Percentiles rank a stretch among this genome's conserved stretches.
Evolutionary conservation across 2,888 invertebrate species (phyloP).

Genomic region (Meloe dianella): DNA sequence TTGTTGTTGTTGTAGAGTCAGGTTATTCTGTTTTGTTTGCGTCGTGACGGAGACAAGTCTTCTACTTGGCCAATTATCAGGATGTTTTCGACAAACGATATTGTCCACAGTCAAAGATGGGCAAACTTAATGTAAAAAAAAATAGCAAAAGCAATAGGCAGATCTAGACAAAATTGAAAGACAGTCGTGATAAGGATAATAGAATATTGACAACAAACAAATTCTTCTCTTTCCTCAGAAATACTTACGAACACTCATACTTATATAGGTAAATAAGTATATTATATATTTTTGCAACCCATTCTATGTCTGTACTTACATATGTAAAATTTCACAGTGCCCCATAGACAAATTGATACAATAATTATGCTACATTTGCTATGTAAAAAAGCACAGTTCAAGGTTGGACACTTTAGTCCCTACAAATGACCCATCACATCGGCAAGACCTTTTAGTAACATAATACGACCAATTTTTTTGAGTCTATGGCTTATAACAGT

Average conservation of each 20-base stretch:
- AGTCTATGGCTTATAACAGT: background rate
- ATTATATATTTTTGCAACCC: too few relatives aligned
- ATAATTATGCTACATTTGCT: background rate
- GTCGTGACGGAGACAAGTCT: constrained; percentile 5
- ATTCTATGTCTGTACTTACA: too few relatives aligned
- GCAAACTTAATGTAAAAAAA: background rate
- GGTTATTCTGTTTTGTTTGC: constrained; percentile 4
- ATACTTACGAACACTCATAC: background rate
- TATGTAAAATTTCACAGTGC: too few relatives aligned
- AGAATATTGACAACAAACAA: background rate
- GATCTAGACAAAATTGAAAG: background rate
- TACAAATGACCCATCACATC: constrained; percentile 7
- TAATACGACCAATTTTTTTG: background rate
- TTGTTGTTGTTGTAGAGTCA: background rate
- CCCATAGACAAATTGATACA: too few relatives aligned
- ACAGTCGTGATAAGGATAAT: background rate
- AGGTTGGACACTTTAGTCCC: background rate
- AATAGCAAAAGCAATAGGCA: background rate
- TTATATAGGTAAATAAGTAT: too few relatives aligned
- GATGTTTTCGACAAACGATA: constrained; percentile 4
- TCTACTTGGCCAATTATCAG: constrained; percentile 5
- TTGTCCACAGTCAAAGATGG: background rate
- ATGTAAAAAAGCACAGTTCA: background rate
- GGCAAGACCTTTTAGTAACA: background rate
- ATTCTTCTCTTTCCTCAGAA: background rate